Conservation (phyloP, 2,797 vertebrate species). For the Aplochiton taeniatus region DNA sequence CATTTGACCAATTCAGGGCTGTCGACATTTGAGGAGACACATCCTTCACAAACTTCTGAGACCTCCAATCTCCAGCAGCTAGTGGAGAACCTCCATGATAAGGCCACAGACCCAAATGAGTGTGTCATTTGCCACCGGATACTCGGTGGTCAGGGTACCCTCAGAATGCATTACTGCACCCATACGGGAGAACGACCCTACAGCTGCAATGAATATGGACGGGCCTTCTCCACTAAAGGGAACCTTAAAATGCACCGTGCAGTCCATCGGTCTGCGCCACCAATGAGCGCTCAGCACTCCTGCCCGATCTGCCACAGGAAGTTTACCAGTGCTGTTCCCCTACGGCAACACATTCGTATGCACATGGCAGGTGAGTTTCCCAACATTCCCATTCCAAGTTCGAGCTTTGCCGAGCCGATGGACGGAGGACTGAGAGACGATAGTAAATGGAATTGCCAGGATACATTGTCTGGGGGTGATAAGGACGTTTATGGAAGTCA, state of each 20-base stretch:
- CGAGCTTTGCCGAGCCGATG: constrained; percentile 76
- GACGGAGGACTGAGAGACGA: constrained; percentile 80
- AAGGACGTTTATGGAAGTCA: constrained; percentile 79
- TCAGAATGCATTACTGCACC: constrained; percentile 86
- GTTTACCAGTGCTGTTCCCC: constrained; percentile 81
- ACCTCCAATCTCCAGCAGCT: constrained; percentile 83
- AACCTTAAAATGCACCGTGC: constrained; percentile 88
- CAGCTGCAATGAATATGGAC: constrained; percentile 83
- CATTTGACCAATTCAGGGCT: constrained; percentile 81
- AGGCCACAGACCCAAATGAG: constrained; percentile 79
- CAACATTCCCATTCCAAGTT: constrained; percentile 70
- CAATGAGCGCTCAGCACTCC: constrained; percentile 80
- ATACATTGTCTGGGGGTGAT: constrained; percentile 77
- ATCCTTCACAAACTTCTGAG: constrained; percentile 77
- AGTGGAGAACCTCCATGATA: constrained; percentile 84
- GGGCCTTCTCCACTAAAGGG: constrained; percentile 86
- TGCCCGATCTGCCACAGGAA: constrained; percentile 87
- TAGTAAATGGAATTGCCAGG: constrained; percentile 77
- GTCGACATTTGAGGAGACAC: constrained; percentile 78
- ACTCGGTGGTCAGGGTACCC: constrained; percentile 84
- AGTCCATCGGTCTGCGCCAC: constrained; percentile 81
- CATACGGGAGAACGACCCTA: constrained; percentile 85
- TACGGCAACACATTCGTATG: constrained; percentile 84
- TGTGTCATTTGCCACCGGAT: constrained; percentile 84
- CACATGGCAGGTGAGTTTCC: constrained; percentile 84